These are phyloP conservation scores for Dicrurus megarhynchus DNA, from an alignment of 2,113 vertebrate genomes.

Conservation along the genomic window DNA sequence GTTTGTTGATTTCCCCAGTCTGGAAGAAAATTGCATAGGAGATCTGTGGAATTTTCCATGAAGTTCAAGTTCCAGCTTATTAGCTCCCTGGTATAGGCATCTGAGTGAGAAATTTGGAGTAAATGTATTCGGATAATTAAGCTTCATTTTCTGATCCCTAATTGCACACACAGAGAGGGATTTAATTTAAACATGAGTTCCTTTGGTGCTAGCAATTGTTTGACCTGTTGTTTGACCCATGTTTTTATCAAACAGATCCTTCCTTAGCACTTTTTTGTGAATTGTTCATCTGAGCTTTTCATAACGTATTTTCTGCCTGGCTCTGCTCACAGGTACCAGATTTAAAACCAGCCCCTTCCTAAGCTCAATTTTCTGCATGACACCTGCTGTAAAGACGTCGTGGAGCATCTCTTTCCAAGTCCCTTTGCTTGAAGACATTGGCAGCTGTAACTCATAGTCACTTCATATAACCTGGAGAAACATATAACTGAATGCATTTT, in stretches of 20 bases:
- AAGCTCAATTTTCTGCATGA: neutral
- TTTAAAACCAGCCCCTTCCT: neutral
- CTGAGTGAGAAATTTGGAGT: neutral
- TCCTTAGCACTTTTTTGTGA: neutral
- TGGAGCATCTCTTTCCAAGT: neutral
- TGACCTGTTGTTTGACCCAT: neutral
- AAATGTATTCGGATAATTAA: slow-evolving; percentile 41
- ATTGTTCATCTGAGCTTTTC: neutral
- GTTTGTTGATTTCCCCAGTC: neutral
- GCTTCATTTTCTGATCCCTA: slow-evolving; percentile 40
- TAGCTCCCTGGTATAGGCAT: neutral
- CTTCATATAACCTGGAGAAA: neutral
- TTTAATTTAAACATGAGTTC: slow-evolving; percentile 6
- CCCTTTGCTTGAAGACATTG: neutral
- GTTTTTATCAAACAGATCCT: neutral
- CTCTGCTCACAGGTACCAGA: neutral
- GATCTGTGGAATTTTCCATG: neutral
- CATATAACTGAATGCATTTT: neutral
- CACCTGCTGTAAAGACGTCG: neutral
- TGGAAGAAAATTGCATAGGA: neutral
- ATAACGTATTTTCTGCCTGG: neutral
- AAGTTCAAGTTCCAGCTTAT: neutral
- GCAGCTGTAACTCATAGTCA: neutral
- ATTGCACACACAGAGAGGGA: neutral
- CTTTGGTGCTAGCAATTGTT: neutral